A percentile compares a stretch with the other conserved stretches of the same genome.
Evolutionary conservation across 2,113 vertebrate species (phyloP).

Genomic region (Drymodes brunneopygia): DNA sequence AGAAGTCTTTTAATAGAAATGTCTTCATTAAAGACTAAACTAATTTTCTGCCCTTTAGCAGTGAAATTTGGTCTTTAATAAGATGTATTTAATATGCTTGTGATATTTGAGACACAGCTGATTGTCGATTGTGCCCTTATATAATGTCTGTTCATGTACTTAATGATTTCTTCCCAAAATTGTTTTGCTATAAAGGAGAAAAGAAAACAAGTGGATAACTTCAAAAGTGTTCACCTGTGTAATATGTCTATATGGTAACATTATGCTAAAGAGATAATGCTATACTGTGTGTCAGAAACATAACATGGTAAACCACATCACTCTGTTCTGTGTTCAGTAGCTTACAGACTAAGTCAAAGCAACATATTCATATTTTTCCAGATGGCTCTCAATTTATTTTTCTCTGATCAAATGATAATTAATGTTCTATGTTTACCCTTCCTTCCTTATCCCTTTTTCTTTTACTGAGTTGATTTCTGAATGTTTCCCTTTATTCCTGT

Average conservation of each 20-base stretch:
- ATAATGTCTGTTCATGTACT: neutral
- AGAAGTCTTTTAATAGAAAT: neutral
- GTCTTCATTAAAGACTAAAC: neutral
- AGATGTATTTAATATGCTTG: neutral
- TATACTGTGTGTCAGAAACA: neutral
- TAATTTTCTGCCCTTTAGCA: neutral
- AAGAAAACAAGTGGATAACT: neutral
- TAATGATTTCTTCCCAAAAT: neutral
- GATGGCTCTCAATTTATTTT: conserved; percentile 47
- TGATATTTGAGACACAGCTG: neutral
- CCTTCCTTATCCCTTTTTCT: conserved; percentile 63
- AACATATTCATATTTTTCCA: conserved; percentile 23
- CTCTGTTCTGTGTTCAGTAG: neutral
- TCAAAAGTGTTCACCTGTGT: neutral
- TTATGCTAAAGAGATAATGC: neutral
- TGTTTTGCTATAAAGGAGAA: neutral
- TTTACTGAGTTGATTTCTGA: conserved; percentile 75
- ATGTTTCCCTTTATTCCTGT: conserved; percentile 79
- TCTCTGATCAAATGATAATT: conserved; percentile 54
- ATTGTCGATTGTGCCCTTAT: neutral
- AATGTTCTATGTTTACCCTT: conserved; percentile 66
- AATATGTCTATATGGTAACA: neutral
- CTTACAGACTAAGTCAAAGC: conserved; percentile 7
- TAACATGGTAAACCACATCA: neutral
- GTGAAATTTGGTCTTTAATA: neutral